phyloP scores from a whole-genome alignment of 2,888 invertebrate species.

The Molorchus minor region DNA sequence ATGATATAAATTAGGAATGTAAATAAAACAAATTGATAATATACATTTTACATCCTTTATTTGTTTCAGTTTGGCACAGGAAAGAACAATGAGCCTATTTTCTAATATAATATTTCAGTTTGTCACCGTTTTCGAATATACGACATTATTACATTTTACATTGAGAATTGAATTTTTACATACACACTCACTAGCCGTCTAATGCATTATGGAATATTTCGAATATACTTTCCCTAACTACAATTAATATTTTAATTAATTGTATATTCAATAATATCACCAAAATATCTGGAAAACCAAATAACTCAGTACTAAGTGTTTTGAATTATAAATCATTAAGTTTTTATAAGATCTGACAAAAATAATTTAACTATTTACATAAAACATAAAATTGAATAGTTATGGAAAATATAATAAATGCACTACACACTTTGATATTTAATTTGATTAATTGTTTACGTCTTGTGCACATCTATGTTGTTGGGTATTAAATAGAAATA shows the following conservation, averaged over 20 bases:
- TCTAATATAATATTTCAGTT: slow-evolving; percentile 57
- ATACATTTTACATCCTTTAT: slow-evolving; percentile 57
- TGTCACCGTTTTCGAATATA: slow-evolving; percentile 58
- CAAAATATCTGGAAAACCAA: slow-evolving; percentile 1
- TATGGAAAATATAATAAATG: slow-evolving; percentile 28
- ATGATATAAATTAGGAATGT: too few relatives aligned
- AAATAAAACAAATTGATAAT: neutral
- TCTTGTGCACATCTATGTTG: slow-evolving; percentile 26
- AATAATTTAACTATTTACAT: neutral
- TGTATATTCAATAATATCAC: neutral
- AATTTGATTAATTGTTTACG: slow-evolving; percentile 38
- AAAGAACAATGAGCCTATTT: slow-evolving; percentile 63
- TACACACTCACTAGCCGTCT: slow-evolving; percentile 63
- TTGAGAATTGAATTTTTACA: slow-evolving; percentile 59
- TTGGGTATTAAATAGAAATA: slow-evolving; percentile 42
- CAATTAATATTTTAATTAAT: neutral
- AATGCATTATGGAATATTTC: slow-evolving; percentile 61
- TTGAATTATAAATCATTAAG: neutral
- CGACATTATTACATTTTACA: slow-evolving; percentile 58
- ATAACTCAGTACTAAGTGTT: neutral
- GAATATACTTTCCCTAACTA: slow-evolving; percentile 48
- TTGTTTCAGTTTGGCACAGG: slow-evolving; percentile 63
- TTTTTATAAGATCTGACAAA: slow-evolving; percentile 2
- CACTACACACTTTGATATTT: slow-evolving; percentile 46
- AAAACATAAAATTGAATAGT: slow-evolving; percentile 16